Conservation (phyloP, 2,888 invertebrate genomes). For the Spodoptera exigua region DNA sequence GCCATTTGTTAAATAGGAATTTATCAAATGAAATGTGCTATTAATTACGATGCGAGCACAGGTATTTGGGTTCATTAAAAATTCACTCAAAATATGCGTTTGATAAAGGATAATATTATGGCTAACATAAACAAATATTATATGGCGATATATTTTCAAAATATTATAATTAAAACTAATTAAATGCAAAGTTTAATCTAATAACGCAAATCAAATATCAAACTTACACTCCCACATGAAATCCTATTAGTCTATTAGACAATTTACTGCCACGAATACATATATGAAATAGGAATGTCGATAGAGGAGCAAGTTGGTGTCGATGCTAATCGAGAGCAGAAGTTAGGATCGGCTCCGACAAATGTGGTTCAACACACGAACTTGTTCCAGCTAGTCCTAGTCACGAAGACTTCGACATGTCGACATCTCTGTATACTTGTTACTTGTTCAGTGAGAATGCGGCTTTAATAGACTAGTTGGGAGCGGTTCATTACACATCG, state of each 20-base stretch:
- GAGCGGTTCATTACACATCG: background rate
- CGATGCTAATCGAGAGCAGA: slow-evolving; percentile 76
- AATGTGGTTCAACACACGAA: slow-evolving; percentile 83
- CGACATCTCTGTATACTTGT: slow-evolving; percentile 18
- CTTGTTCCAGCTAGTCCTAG: slow-evolving; percentile 66
- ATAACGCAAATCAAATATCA: too few relatives aligned
- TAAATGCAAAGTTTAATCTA: too few relatives aligned
- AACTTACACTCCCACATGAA: too few relatives aligned
- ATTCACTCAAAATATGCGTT: too few relatives aligned
- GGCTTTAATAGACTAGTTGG: slow-evolving; percentile 25
- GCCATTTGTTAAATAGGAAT: slow-evolving; percentile 26
- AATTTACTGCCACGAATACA: slow-evolving; percentile 30
- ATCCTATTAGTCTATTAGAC: slow-evolving; percentile 5
- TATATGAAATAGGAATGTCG: slow-evolving; percentile 58
- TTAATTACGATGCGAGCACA: slow-evolving; percentile 13
- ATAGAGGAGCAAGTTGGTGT: slow-evolving; percentile 73
- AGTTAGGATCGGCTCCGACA: slow-evolving; percentile 76
- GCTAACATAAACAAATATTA: too few relatives aligned
- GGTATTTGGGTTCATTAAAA: too few relatives aligned
- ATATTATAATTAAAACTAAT: too few relatives aligned
- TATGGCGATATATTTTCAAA: too few relatives aligned
- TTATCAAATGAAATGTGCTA: slow-evolving; percentile 11
- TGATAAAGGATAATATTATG: too few relatives aligned
- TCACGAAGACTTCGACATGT: slow-evolving; percentile 7
- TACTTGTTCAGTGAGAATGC: slow-evolving; percentile 21